Base-by-base conservation (phyloP, 2,888 invertebrate species). In the Volucella inflata region DNA sequence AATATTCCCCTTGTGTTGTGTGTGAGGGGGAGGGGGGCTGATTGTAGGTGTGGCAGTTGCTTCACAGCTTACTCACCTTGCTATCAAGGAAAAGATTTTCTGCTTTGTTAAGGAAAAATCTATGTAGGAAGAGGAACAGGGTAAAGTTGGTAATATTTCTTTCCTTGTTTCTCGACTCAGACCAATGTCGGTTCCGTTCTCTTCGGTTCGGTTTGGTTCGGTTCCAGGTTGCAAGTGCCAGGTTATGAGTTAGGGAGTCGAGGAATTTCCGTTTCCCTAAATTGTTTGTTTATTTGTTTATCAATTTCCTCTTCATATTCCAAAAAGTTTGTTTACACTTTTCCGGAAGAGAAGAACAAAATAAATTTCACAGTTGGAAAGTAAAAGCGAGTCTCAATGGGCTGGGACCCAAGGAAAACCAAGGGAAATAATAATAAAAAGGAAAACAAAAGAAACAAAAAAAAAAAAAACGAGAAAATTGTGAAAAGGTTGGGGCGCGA, bases 251-350 rank as follows among this genome's bases (percentile, higher is more conserved):
- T 30, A 30, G 30, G 30, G 0, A 30, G 30, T 30, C 6, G 57
- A 67, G 68, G 68, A 84, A 84, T 80, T 84, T 84, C 75, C 84
- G 80, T 84, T 80, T 75, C 51, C 60, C 64, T 75, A 75, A 84
- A 75, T 80, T 84, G 80, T 84, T 84, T 80, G 75, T 84, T 84
- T 84, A 84, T 84, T 84, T 84, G 84, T 70, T 75, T 70, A 70
- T 80, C 57, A 84, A 84, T 84, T 84, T 84, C 75, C 84, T 80
- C 75, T 80, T 84, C 80, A 75, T 75, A 80, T 84, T 70, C 65
- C 55, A 46, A 75, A 59, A 83, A 80, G 75, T 74, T 84, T 84
- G 70, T 80, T 84, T 84, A 75, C 75, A 75, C 80, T 82, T 78
- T 71, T 72, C 77, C 60, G 68, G 75, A 79, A 78, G 67, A 78